Conservation (phyloP, 1,140 invertebrate genomes). For the Atta colombica region DNA sequence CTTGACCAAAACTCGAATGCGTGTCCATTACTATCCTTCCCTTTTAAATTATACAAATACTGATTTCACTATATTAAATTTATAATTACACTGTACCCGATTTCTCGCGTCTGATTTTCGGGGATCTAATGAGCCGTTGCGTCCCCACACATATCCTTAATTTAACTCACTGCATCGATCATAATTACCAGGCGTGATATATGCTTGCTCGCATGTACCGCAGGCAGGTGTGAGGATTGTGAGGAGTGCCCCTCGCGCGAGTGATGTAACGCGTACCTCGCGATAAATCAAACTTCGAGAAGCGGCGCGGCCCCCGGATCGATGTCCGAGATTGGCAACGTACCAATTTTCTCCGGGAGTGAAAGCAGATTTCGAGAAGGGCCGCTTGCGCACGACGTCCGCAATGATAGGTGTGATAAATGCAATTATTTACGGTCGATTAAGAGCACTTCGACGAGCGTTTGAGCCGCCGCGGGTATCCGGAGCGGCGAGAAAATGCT, state of each 20-base stretch:
- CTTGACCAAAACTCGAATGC: background rate
- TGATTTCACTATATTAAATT: background rate
- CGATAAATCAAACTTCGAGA: conserved; percentile 75
- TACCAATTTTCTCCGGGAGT: conserved; percentile 81
- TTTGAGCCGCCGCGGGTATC: conserved; percentile 56
- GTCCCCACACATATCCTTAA: conserved; percentile 41
- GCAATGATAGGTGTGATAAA: conserved; percentile 86
- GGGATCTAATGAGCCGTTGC: conserved; percentile 42
- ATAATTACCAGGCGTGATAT: conserved; percentile 62
- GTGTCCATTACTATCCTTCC: background rate
- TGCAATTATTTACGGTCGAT: conserved; percentile 87
- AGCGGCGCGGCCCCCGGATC: conserved; percentile 75
- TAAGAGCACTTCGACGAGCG: conserved; percentile 81
- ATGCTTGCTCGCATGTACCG: conserved; percentile 28
- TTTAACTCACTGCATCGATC: conserved; percentile 57
- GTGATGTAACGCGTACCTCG: conserved; percentile 70
- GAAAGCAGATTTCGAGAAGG: conserved; percentile 81
- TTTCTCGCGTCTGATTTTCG: conserved; percentile 16
- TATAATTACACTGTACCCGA: conserved; percentile 4
- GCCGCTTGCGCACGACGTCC: conserved; percentile 71
- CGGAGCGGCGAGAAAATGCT: conserved; percentile 59
- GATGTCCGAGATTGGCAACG: conserved; percentile 80
- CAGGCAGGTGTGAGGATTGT: conserved; percentile 65
- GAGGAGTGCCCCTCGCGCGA: conserved; percentile 39
- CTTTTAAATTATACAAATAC: background rate